A percentile compares a stretch with the other conserved stretches of the same genome.
Evolutionary conservation across 2,797 vertebrate genomes (phyloP).

Genomic region (Lithobates sylvaticus): DNA sequence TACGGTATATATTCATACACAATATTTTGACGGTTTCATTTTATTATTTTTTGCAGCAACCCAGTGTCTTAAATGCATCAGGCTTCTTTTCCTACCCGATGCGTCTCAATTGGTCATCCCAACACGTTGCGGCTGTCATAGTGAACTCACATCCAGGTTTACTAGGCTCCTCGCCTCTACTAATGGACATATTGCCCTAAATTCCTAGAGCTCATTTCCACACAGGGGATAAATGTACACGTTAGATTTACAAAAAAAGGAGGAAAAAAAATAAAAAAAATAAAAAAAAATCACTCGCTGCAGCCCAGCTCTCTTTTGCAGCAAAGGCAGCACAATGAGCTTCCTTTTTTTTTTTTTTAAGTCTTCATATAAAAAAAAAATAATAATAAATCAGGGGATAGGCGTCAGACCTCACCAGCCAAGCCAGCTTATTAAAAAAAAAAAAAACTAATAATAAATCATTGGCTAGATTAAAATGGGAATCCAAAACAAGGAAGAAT

Average conservation of each 20-base stretch:
- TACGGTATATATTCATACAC: neutral
- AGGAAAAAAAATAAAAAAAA: neutral
- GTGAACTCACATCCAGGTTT: neutral
- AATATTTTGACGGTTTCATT: neutral
- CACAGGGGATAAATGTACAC: neutral
- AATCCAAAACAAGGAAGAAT: neutral
- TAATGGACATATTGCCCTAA: neutral
- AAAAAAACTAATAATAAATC: neutral
- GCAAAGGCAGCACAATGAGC: constrained; percentile 10
- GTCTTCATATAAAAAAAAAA: neutral
- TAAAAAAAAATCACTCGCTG: neutral
- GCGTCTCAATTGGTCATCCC: constrained; percentile 13
- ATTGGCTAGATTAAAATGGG: neutral
- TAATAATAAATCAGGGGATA: neutral
- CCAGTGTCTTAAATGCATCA: neutral
- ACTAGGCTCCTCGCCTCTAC: neutral
- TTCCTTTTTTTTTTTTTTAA: neutral
- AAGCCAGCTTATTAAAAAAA: neutral
- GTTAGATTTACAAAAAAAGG: neutral
- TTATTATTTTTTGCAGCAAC: neutral
- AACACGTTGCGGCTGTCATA: constrained; percentile 31
- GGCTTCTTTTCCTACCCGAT: constrained; percentile 10
- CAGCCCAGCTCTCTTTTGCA: neutral
- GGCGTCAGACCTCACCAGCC: neutral
- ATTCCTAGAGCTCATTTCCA: neutral